Evolutionary conservation across 2,797 vertebrate species (phyloP), one percentile per base, ranked within the genome.

Genomic region (Poecilia wingei): DNA sequence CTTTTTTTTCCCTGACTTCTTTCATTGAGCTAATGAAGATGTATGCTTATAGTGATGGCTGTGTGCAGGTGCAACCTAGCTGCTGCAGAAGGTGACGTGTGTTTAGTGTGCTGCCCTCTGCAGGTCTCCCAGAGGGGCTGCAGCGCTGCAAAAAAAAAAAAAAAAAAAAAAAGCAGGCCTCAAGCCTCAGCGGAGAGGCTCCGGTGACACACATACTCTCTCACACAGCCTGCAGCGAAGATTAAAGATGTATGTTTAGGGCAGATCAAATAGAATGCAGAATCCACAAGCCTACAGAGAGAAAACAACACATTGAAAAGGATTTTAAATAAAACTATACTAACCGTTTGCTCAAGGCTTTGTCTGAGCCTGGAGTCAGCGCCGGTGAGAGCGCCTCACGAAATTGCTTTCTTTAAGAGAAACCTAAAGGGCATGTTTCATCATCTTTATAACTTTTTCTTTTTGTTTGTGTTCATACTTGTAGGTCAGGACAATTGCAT

Each of bases 211-310:
- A 78, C 85, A 72, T 64, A 77, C 68, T 81, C 89, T 86, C 83
- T 89, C 87, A 82, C 82, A 82, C 86, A 88, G 93, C 94, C 93
- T 85, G 89, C 87, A 91, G 93, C 90, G 61, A 76, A 93, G 92
- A 96, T 93, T 95, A 94, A 95, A 94, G 90, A 94, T 94, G 93
- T 94, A 94, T 93, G 93, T 93, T 94, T 92, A 88, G 86, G 88
- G 87, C 87, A 88, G 91, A 95, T 95, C 92, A 95, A 94, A 95
- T 91, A 94, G 86, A 92, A 93, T 93, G 75, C 86, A 88, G 89
- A 93, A 93, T 91, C 87, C 88, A 90, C 88, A 90, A 85, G 80
- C 85, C 89, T 74, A 84, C 80, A 76, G 89, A 91, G 86, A 89
- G 82, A 87, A 91, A 89, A 92, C 88, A 92, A 86, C 82, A 87